Base-by-base conservation (phyloP, 37 sponge, comb jelly and placozoan genomes). In the Tethya wilhelma region DNA sequence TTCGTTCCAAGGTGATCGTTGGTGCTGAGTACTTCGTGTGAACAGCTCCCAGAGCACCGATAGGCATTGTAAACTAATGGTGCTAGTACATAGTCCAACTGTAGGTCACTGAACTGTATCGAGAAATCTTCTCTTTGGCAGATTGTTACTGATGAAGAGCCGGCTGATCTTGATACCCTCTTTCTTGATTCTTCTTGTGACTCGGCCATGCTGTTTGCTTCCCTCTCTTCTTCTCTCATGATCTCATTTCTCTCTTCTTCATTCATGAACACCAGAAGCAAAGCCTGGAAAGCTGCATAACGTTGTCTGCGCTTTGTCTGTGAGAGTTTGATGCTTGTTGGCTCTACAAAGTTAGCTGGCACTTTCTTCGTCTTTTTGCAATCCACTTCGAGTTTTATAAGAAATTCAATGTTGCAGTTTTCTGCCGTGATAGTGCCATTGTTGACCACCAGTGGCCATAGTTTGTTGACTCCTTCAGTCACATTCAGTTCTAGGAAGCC, bases 401-500 rank as follows among this genome's bases (percentile, higher is more conserved):
- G 77, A 44, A 86, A 26, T 31, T 79, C 75, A 9, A 87, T 28
- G 23, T 38, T 42, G 41, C 28, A 22, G 1, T 53, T 38, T n/a
- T 56, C 38, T 30, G 20, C 1, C n/a, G n/a, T n/a, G n/a, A n/a
- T n/a, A n/a, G n/a, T n/a, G n/a, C n/a, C n/a, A n/a, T n/a, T n/a
- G n/a, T n/a, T n/a, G n/a, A n/a, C n/a, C 19, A 19, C 4, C 23
- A 57, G 56, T 38, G 73, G 38, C 87, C 81, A 80, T 19, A 73
- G 14, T 4, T 36, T 30, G 38, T 37, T 14, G 8, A 87, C 17
- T 0, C 74, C 75, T 1, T 74, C 38, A 2, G 81, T 87, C 26
- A 87, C 32, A 59, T 87, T 53, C 28, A 79, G 65, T 44, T 87
- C 87, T 26, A 64, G 7, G 75, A 75, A 87, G 12, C 56, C 56